Evolutionary conservation across 2,113 vertebrate genomes (phyloP).

Genomic region (Chaetodon auriga): DNA sequence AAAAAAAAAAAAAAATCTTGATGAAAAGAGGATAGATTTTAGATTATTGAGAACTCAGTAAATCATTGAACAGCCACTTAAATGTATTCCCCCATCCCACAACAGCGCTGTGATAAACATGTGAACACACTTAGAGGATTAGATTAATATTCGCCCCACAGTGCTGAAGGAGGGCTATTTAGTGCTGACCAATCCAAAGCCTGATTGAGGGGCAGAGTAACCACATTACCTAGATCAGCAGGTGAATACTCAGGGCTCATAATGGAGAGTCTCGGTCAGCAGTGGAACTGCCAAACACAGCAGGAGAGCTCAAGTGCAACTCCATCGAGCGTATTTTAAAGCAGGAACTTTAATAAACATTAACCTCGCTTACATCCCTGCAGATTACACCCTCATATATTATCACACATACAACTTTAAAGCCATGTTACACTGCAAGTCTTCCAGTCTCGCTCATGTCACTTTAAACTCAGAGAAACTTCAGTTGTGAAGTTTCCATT

Average conservation of each 20-base stretch:
- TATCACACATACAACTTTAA: neutral
- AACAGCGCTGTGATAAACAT: slow-evolving; percentile 29
- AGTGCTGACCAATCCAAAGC: slow-evolving; percentile 71
- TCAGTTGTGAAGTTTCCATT: neutral
- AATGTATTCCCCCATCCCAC: slow-evolving; percentile 20
- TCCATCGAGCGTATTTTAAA: slow-evolving; percentile 46
- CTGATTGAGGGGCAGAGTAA: slow-evolving; percentile 44
- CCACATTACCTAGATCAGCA: slow-evolving; percentile 66
- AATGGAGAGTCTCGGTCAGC: slow-evolving; percentile 61
- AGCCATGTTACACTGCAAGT: neutral
- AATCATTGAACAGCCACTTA: slow-evolving; percentile 32
- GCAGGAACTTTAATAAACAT: slow-evolving; percentile 36
- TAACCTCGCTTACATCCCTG: slow-evolving; percentile 7
- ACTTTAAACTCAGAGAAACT: neutral
- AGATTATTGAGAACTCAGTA: slow-evolving; percentile 17
- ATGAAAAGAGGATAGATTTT: neutral
- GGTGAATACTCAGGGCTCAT: slow-evolving; percentile 69
- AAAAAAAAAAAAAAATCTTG: neutral
- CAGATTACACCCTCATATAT: neutral
- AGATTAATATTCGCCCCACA: slow-evolving; percentile 50
- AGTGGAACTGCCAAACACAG: slow-evolving; percentile 41
- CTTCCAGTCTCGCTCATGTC: neutral
- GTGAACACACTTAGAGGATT: slow-evolving; percentile 36
- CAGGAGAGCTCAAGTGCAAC: slow-evolving; percentile 28
- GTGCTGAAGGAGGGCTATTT: slow-evolving; percentile 69